Base-by-base conservation (phyloP, 1,140 invertebrate genomes). In the Druon quercuslanigerum region DNA sequence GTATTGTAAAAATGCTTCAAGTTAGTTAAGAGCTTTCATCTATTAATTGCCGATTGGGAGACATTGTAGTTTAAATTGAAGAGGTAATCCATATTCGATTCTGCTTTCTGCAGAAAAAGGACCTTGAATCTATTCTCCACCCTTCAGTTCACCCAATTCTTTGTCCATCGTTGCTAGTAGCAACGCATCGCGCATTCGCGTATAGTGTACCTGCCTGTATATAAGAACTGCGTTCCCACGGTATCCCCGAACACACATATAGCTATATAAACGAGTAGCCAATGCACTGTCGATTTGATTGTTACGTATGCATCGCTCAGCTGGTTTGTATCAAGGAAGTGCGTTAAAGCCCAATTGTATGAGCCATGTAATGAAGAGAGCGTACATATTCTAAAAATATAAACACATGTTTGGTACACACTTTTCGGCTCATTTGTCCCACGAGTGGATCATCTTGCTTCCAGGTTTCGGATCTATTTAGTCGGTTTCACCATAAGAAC, bases 201-300 rank as follows among this genome's bases (percentile, higher is more conserved):
- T 19, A 57, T 40, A 66, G 60, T 46, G 79, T 78, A 78, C 82
- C 81, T 85, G 84, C 82, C 84, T 83, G 79, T 83, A 46, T 85
- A 83, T 84, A 85, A 72, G 81, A 81, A 82, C 78, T 73, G 74
- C 81, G 80, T 85, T 85, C 84, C 81, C 84, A 85, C 82, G 82
- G 79, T 85, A 80, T 80, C 73, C 80, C 80, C 50, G 72, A 57
- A 57, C 19, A 20, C 19, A 60, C 40, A 66, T 74, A 66, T 74
- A 66, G 56, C 12, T 51, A 52, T 40, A 54, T 50, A 71, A 16
- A 8, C 51, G 74, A 51, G 20, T 66, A 66, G 60, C 60, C 60
- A 66, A 5, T 66, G 12, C 25, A 66, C 57, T 60, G 13, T 25
- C 13, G n/a, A 66, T 66, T 33, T 66, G 60, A 46, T 66, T 1